phyloP scores from a whole-genome alignment of 2,797 vertebrate genomes.

The Tokudaia tokunoshimensis region DNA sequence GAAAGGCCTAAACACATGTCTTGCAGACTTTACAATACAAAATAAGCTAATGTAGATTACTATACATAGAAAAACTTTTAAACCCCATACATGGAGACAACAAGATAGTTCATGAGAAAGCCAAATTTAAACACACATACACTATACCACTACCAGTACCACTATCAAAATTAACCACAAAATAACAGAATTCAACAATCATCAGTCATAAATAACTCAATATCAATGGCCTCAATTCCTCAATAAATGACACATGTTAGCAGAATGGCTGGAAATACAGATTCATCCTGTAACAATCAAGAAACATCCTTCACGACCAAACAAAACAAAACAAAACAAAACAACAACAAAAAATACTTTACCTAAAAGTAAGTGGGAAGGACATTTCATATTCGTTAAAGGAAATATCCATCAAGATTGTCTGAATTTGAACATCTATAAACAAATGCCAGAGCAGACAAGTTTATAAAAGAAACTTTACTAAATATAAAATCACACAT shows the following conservation, averaged over 20 bases:
- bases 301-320: background rate
- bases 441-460: background rate
- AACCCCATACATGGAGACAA: background rate
- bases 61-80: background rate
- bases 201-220: background rate
- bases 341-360: background rate
- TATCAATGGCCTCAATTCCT: background rate
- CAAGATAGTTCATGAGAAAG: background rate
- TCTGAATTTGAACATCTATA: background rate
- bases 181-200: background rate
- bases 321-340: background rate
- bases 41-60: background rate
- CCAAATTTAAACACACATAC: background rate
- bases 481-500: background rate
- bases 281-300: background rate
- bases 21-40: background rate
- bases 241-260: background rate
- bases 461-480: background rate
- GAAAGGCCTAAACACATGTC: background rate
- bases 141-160: background rate
- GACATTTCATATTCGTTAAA: background rate
- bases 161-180: background rate
- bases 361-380: background rate
- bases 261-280: background rate
- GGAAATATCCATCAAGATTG: background rate